Conservation (phyloP, 2,113 vertebrate species). For the Tapirus terrestris region DNA sequence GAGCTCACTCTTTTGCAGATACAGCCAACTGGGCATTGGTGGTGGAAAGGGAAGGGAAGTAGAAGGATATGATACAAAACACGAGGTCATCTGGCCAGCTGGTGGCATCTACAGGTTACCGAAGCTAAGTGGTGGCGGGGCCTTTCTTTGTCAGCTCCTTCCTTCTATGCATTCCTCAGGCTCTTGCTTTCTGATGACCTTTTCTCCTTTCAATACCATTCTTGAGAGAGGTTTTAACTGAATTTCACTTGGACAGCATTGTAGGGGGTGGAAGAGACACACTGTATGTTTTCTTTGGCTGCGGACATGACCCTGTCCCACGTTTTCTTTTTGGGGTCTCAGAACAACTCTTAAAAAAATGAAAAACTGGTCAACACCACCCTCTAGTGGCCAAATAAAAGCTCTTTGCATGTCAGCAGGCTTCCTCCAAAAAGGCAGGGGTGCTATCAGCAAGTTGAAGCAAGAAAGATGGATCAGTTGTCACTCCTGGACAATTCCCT, state of each 20-base stretch:
- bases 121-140: neutral
- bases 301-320: neutral
- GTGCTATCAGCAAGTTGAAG: neutral
- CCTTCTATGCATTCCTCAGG: neutral
- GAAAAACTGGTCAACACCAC: conserved; percentile 56
- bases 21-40: neutral
- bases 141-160: neutral
- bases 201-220: neutral
- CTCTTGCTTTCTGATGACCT: neutral
- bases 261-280: neutral
- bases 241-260: neutral
- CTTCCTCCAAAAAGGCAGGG: neutral
- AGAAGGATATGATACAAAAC: neutral
- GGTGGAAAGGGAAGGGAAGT: neutral
- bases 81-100: neutral
- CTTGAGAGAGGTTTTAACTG: neutral
- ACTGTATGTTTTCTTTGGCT: neutral
- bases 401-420: neutral
- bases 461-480: neutral
- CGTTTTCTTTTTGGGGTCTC: neutral
- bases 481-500: neutral
- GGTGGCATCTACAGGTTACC: neutral
- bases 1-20: neutral
- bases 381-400: conserved; percentile 72
- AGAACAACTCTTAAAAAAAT: neutral